Percentiles rank a stretch among this genome's conserved stretches.
phyloP scores from a whole-genome alignment of 2,113 vertebrate species.

The Mobula birostris region DNA sequence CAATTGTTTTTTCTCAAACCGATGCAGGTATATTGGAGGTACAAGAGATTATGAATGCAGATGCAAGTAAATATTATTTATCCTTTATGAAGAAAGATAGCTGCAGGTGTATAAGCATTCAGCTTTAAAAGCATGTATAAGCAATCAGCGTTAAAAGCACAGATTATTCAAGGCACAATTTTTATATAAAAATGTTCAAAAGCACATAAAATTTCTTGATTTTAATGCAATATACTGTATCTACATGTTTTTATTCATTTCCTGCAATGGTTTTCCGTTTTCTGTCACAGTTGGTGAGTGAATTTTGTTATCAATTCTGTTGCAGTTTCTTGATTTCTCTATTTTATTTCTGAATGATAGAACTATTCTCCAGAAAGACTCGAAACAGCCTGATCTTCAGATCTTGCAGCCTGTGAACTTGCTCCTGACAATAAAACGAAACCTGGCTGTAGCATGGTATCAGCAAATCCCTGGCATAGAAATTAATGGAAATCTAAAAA shows the following conservation, averaged over 20 bases:
- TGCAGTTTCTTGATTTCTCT: not conserved
- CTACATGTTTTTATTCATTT: not conserved
- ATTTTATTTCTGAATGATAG: slow-evolving; percentile 50
- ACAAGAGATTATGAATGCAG: too few species aligned
- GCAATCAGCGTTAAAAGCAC: not conserved
- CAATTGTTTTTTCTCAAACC: not conserved
- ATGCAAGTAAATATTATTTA: not conserved
- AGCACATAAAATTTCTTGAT: not conserved
- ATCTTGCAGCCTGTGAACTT: slow-evolving; percentile 82
- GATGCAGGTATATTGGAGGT: not conserved
- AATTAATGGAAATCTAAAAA: slow-evolving; percentile 78
- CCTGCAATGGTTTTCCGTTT: not conserved
- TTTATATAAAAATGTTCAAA: not conserved
- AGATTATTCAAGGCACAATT: not conserved
- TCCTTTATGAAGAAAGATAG: not conserved
- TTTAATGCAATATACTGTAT: not conserved
- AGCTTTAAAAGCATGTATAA: not conserved
- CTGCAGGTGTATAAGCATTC: not conserved
- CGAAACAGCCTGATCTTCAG: slow-evolving; percentile 56
- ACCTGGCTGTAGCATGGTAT: slow-evolving; percentile 82
- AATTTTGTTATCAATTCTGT: not conserved
- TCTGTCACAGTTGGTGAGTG: not conserved
- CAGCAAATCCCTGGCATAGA: slow-evolving; percentile 69
- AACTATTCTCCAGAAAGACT: slow-evolving; percentile 52
- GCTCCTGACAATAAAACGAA: slow-evolving; percentile 72